phyloP scores from a whole-genome alignment of 2,113 vertebrate genomes.

The Ia io region DNA sequence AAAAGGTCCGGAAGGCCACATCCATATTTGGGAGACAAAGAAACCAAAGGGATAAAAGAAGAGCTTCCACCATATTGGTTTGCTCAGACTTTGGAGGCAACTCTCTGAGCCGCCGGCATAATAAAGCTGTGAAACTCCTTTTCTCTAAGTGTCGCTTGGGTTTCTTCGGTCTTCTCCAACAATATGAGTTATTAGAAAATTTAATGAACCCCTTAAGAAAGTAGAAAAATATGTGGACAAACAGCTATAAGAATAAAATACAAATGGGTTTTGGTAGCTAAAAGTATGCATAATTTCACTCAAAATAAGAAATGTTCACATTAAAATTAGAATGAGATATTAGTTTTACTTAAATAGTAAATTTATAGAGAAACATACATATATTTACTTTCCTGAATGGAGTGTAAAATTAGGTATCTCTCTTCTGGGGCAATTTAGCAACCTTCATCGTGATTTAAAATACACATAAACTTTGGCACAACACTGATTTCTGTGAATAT shows the following conservation, averaged over 20 bases:
- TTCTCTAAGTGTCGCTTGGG: no score
- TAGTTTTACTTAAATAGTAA: not conserved
- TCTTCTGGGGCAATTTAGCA: not conserved
- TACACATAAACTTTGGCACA: not conserved
- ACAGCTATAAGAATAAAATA: not conserved
- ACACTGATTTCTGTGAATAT: not conserved
- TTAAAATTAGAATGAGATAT: not conserved
- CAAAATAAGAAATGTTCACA: not conserved
- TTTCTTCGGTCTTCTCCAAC: no score
- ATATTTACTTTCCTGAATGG: not conserved
- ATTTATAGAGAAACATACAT: not conserved
- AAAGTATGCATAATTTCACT: not conserved
- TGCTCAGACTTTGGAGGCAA: no score
- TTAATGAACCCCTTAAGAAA: not conserved
- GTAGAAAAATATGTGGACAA: not conserved
- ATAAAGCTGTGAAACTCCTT: no score
- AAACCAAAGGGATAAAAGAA: no score
- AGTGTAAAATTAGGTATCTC: not conserved
- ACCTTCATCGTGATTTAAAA: not conserved
- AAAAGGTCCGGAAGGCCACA: no score
- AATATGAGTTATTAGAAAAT: not conserved
- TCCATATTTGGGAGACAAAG: no score
- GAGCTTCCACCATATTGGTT: no score
- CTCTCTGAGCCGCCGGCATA: no score
- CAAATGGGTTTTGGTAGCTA: not conserved